Conservation (phyloP, 1,140 invertebrate species). For the Dysdera silvatica region DNA sequence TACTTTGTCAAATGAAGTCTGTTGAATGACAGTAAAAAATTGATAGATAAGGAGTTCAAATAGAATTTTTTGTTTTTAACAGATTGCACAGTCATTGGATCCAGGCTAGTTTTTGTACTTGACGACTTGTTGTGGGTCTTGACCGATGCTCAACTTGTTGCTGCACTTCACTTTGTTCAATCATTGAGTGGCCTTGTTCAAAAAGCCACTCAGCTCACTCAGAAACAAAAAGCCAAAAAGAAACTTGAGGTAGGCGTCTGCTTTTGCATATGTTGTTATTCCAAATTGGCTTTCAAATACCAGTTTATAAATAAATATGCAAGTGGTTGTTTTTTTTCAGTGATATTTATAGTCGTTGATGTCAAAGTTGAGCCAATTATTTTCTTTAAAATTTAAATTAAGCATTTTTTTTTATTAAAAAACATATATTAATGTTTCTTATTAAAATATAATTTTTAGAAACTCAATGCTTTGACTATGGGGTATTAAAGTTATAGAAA, state of each 20-base stretch:
- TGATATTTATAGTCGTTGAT: neutral
- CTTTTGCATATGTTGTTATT: neutral
- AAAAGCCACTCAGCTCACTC: slow-evolving; percentile 68
- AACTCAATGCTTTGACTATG: no score
- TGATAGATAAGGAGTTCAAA: no score
- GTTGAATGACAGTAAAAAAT: no score
- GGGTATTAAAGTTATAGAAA: no score
- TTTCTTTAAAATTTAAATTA: no score
- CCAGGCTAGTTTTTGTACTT: slow-evolving; percentile 80
- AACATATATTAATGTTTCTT: no score
- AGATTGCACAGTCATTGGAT: slow-evolving; percentile 91
- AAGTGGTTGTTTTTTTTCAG: neutral
- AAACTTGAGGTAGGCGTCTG: slow-evolving; percentile 65
- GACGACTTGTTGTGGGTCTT: slow-evolving; percentile 97
- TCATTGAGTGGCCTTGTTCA: slow-evolving; percentile 78
- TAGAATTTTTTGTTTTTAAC: slow-evolving; percentile 36
- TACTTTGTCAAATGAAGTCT: no score
- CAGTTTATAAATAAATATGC: slow-evolving; percentile 19
- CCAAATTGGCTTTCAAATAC: no score
- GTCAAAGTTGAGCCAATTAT: no score
- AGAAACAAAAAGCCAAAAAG: slow-evolving; percentile 74
- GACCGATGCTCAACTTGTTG: slow-evolving; percentile 91
- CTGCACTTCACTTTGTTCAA: slow-evolving; percentile 86
- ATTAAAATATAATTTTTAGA: no score
- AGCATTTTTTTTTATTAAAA: no score